These are phyloP conservation scores for Parazoanthus darwini DNA, from an alignment of 92 coral and sea anemone species.

Conservation along the genomic window DNA sequence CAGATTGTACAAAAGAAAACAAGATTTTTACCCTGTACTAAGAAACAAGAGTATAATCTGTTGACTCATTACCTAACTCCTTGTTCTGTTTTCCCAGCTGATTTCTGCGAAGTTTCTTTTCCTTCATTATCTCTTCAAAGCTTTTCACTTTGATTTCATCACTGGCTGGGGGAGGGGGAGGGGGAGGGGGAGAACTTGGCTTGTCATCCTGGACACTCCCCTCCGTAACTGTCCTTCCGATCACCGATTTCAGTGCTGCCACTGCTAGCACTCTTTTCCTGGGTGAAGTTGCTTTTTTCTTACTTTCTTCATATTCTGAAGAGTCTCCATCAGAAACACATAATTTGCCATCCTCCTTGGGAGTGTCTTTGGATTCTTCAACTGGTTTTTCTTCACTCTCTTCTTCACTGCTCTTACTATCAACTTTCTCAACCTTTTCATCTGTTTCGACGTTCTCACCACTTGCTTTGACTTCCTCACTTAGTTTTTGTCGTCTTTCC, in stretches of 20 bases:
- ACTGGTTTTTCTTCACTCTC: constrained; percentile 8
- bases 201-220: not conserved
- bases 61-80: not conserved
- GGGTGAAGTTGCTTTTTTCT: not conserved
- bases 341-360: not conserved
- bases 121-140: constrained; percentile 77
- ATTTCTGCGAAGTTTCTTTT: constrained; percentile 58
- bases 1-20: too few species aligned
- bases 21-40: too few species aligned
- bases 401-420: not conserved
- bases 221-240: not conserved
- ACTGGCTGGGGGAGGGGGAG: constrained; percentile 45
- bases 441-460: constrained; percentile 16
- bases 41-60: too few species aligned
- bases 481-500: constrained; percentile 62
- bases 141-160: constrained; percentile 65
- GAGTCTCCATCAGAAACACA: not conserved
- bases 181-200: constrained; percentile 23
- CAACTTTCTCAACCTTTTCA: constrained; percentile 10
- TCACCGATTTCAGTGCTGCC: constrained; percentile 16
- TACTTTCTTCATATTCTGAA: not conserved
- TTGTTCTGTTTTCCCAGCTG: constrained; percentile 25
- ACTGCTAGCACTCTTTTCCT: constrained; percentile 12
- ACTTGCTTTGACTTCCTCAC: constrained; percentile 14
- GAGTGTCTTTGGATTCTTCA: not conserved